Conservation (phyloP, 2,797 vertebrate species). For the Periophthalmus magnuspinnatus region DNA sequence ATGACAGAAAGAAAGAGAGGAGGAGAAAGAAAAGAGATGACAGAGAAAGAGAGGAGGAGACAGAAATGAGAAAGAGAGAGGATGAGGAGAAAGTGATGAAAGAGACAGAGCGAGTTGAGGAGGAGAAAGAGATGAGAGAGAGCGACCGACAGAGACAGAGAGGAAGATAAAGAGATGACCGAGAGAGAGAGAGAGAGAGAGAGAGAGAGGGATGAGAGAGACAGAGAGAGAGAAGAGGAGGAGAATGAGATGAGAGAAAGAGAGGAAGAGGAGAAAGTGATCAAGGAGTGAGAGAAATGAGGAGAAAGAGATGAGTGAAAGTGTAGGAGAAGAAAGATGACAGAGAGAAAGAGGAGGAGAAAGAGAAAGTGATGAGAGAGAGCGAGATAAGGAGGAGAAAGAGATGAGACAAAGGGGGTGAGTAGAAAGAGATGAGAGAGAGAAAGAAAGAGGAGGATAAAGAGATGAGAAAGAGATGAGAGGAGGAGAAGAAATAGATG, state of each 20-base stretch:
- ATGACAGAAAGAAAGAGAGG: too few relatives aligned
- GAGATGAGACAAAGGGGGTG: background rate
- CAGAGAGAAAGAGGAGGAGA: conserved; percentile 26
- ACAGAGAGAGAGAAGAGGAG: too few relatives aligned
- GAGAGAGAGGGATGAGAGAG: too few relatives aligned
- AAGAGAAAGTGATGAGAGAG: conserved; percentile 37
- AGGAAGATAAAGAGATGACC: too few relatives aligned
- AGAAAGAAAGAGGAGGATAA: background rate
- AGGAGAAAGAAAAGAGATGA: too few relatives aligned
- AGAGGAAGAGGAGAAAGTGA: conserved; percentile 18
- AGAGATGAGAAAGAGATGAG: conserved; percentile 38
- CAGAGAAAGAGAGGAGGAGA: too few relatives aligned
- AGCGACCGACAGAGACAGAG: too few relatives aligned
- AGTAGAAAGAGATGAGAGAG: background rate
- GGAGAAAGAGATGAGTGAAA: conserved; percentile 36
- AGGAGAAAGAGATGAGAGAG: background rate
- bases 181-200: too few relatives aligned
- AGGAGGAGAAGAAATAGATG: background rate
- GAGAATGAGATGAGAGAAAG: background rate
- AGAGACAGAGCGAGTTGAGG: too few relatives aligned
- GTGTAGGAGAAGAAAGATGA: conserved; percentile 22
- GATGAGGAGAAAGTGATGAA: too few relatives aligned
- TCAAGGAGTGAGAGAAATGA: too few relatives aligned
- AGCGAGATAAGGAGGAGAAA: conserved; percentile 18
- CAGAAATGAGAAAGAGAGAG: too few relatives aligned